These are phyloP conservation scores for Trachymyrmex cornetzi DNA, from an alignment of 1,140 invertebrate species.

Conservation along the genomic window DNA sequence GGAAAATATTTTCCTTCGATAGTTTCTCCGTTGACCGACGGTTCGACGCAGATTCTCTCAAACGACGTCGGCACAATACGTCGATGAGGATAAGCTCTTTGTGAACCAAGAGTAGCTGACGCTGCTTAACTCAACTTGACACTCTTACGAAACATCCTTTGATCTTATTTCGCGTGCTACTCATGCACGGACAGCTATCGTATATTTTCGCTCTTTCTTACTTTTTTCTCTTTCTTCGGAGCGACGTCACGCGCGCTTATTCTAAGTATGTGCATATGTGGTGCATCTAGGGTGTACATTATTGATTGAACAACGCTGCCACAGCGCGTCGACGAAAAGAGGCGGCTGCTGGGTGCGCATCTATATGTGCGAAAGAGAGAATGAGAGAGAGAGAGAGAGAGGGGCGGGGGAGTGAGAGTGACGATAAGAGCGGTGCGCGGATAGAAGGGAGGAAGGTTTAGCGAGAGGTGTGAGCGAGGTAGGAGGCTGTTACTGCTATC, in stretches of 20 bases:
- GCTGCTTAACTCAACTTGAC: conserved; percentile 75
- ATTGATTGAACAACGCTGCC: conserved; percentile 79
- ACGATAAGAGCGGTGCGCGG: conserved; percentile 8
- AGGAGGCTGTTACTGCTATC: conserved; percentile 85
- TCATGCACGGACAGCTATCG: conserved; percentile 48
- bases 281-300: conserved; percentile 74
- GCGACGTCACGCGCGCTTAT: conserved; percentile 44
- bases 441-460: conserved; percentile 45
- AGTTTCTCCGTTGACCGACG: conserved; percentile 22
- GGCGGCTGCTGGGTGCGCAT: conserved; percentile 49
- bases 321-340: conserved; percentile 66
- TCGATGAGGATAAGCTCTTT: conserved; percentile 68
- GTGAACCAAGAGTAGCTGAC: conserved; percentile 73
- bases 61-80: conserved; percentile 61
- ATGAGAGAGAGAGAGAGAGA: conserved; percentile 65
- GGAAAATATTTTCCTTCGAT: conserved; percentile 48
- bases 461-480: conserved; percentile 64
- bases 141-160: conserved; percentile 74
- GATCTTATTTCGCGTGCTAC: conserved; percentile 74
- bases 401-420: neutral
- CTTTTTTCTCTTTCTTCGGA: conserved; percentile 19
- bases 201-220: conserved; percentile 61
- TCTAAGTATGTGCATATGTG: conserved; percentile 73
- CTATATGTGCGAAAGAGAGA: conserved; percentile 54
- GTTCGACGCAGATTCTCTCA: conserved; percentile 42